Percentiles rank a stretch among this genome's conserved stretches.
Evolutionary conservation across 2,797 vertebrate species (phyloP).

Genomic region (Ctenopoma kingsleyae): DNA sequence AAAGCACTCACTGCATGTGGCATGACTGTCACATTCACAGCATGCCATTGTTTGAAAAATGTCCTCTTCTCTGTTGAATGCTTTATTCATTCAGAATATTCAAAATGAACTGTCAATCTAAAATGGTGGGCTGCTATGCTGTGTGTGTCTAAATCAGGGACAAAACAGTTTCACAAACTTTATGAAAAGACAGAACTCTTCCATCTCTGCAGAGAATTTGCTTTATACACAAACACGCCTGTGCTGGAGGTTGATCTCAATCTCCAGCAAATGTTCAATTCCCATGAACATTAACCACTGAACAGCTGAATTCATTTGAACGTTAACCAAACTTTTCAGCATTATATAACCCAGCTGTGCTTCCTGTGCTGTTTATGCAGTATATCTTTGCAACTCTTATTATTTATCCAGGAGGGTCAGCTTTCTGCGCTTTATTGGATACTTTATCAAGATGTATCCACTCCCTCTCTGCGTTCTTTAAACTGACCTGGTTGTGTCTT

Average conservation of each 20-base stretch:
- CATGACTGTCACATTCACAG: constrained; percentile 22
- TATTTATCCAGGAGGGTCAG: constrained; percentile 65
- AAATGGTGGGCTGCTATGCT: constrained; percentile 10
- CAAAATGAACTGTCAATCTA: constrained; percentile 7
- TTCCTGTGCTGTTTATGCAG: constrained; percentile 62
- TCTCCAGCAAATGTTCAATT: constrained; percentile 76
- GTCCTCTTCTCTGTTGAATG: constrained; percentile 10
- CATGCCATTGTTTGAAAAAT: constrained; percentile 43
- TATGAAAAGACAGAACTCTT: constrained; percentile 33
- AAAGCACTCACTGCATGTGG: constrained; percentile 4
- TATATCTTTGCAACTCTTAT: constrained; percentile 56
- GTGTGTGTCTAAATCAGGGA: constrained; percentile 15
- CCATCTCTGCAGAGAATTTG: constrained; percentile 46
- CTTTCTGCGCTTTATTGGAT: constrained; percentile 60
- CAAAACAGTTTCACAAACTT: constrained; percentile 17
- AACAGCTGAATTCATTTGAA: constrained; percentile 76
- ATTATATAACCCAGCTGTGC: constrained; percentile 54
- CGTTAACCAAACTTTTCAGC: constrained; percentile 76
- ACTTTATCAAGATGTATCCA: constrained; percentile 53
- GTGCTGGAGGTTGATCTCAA: constrained; percentile 68
- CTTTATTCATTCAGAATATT: constrained; percentile 14
- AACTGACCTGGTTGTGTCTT: constrained; percentile 33
- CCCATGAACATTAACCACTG: constrained; percentile 81
- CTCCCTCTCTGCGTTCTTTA: constrained; percentile 24
- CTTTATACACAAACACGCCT: constrained; percentile 50